These are phyloP conservation scores for Caretta caretta DNA, from an alignment of 2,113 vertebrate genomes.

Conservation along the genomic window DNA sequence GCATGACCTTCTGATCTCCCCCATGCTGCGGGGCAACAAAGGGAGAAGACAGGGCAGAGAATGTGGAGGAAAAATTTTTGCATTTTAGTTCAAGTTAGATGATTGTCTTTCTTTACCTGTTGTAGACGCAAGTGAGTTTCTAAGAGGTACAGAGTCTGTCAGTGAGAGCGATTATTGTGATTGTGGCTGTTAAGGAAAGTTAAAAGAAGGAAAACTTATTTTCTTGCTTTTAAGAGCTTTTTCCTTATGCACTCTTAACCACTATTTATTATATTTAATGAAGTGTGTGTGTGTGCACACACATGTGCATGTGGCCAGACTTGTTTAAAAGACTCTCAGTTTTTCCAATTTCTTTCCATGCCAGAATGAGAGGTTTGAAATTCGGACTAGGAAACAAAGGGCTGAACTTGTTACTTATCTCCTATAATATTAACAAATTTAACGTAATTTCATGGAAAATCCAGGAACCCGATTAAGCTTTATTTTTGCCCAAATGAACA, in stretches of 20 bases:
- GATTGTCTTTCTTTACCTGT: neutral
- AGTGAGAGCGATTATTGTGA: too few relatives aligned
- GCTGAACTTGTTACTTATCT: neutral
- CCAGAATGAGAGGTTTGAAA: neutral
- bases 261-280: neutral
- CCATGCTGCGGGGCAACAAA: neutral
- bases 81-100: neutral
- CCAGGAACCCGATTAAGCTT: neutral
- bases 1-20: too few relatives aligned
- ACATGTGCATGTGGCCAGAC: neutral
- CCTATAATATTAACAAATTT: neutral
- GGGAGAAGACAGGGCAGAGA: neutral
- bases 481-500: neutral
- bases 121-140: neutral
- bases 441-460: neutral
- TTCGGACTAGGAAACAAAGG: neutral
- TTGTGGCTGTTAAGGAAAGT: too few relatives aligned
- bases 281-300: neutral
- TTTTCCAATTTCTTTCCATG: neutral
- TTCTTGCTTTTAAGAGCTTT: neutral
- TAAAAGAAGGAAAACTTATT: rapidly evolving
- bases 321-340: neutral
- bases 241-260: neutral
- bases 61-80: neutral
- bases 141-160: neutral